phyloP scores from a whole-genome alignment of 2,113 vertebrate species.

The Channa maculata region DNA sequence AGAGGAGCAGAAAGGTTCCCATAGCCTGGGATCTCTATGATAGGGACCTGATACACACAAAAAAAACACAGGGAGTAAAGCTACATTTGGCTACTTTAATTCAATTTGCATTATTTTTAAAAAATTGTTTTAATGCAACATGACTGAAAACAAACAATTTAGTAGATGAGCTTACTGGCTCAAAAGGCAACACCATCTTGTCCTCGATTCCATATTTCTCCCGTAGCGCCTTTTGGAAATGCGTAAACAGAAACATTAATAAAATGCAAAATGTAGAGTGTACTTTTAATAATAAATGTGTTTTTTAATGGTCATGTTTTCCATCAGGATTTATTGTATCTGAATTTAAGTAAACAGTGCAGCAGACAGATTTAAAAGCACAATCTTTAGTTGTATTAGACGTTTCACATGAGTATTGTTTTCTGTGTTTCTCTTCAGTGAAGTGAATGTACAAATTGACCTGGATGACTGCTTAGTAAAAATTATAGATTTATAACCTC shows the following conservation, averaged over 20 bases:
- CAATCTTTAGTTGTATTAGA: not conserved
- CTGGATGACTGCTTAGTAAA: no score
- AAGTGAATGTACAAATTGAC: no score
- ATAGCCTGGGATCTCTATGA: conserved; percentile 94
- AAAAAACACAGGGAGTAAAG: not conserved
- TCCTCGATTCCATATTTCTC: conserved; percentile 94
- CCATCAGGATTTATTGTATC: not conserved
- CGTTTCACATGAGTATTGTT: no score
- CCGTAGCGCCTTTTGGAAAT: conserved; percentile 86
- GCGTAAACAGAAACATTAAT: not conserved
- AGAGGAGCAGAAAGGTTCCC: conserved; percentile 91
- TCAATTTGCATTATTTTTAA: not conserved
- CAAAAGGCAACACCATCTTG: conserved; percentile 96
- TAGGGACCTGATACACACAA: conserved; percentile 85
- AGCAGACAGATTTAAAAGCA: not conserved
- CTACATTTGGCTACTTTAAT: not conserved
- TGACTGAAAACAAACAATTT: not conserved
- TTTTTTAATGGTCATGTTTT: not conserved
- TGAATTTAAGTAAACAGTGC: not conserved
- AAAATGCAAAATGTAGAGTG: not conserved
- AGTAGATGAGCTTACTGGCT: conserved; percentile 87
- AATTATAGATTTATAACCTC: conserved; percentile 6
- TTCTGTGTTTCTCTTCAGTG: no score
- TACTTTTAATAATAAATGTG: no score
- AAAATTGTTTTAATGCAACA: not conserved